Evolutionary conservation across 2,888 invertebrate genomes (phyloP), one percentile per base, ranked within the genome.

Genomic region (Leptarthrus brevirostris): DNA sequence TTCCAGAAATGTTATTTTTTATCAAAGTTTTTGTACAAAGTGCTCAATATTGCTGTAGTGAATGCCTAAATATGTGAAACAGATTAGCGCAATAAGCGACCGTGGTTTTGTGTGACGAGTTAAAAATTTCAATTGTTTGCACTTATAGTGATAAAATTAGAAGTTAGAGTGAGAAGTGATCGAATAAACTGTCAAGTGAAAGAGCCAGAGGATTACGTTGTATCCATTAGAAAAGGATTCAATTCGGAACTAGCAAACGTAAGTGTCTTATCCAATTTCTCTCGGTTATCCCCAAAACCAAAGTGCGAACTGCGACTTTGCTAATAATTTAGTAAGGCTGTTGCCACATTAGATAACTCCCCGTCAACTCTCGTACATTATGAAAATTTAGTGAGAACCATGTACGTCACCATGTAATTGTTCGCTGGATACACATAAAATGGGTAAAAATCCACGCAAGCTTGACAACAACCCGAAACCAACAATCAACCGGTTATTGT

Each of bases 331-430:
- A n/a, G n/a, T n/a, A n/a, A n/a, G n/a, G n/a, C n/a, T n/a, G n/a
- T n/a, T n/a, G n/a, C 18, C 20, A 36, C 61, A 40, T 61, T 61
- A 61, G 61, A 61, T 61, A 61, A 61, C 22, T 12, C 16, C n/a
- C 24, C 2, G 30, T 0, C 4, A 10, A 16, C 2, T 30, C 30
- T 56, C 26, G 14, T 56, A 16, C 56, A n/a, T 56, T 56, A 26
- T 26, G 26, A 56, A 56, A 56, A 56, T 56, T 56, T 22, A 56
- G 14, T 56, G 16, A 56, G 16, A 30, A 16, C 24, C 30, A 30
- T n/a, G 24, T 30, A 56, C 56, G 56, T 56, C n/a, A n/a, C n/a
- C n/a, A 30, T 0, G 30, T 30, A 30, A 4, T 8, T 30, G 8
- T 1, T 30, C n/a, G 30, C 4, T 30, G 30, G 30, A 30, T 30